A percentile compares a stretch with the other conserved stretches of the same genome.
These are phyloP conservation scores for Napeogenes inachia DNA, from an alignment of 2,888 invertebrate genomes.

Conservation along the genomic window DNA sequence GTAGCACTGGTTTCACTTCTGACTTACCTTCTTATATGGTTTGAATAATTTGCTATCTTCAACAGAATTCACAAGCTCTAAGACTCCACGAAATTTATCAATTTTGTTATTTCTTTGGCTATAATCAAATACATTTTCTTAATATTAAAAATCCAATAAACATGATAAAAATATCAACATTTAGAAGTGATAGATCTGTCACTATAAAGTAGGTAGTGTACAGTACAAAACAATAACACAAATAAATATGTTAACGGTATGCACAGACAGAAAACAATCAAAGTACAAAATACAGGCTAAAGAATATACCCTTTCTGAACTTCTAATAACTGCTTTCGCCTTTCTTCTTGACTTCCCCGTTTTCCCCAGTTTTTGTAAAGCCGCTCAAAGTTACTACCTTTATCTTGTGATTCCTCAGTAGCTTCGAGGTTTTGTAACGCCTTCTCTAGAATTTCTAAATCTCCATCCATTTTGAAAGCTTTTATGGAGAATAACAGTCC, in stretches of 20 bases:
- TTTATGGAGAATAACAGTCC: neutral
- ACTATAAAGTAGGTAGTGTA: too few species aligned
- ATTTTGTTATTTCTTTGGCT: constrained; percentile 68
- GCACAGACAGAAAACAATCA: neutral
- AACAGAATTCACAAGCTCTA: constrained; percentile 56
- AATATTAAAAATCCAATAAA: neutral
- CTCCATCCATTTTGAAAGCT: constrained; percentile 51
- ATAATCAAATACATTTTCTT: constrained; percentile 34
- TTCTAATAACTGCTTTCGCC: constrained; percentile 74
- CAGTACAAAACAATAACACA: neutral
- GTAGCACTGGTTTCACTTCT: neutral
- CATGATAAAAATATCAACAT: neutral
- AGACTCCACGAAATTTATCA: constrained; percentile 73
- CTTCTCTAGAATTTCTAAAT: constrained; percentile 46
- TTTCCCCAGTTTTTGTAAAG: constrained; percentile 66
- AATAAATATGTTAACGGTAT: neutral
- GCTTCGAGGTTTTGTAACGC: constrained; percentile 36
- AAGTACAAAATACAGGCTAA: neutral
- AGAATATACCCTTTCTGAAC: constrained; percentile 74
- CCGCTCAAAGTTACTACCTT: constrained; percentile 40
- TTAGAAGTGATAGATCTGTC: too few species aligned
- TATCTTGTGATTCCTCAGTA: constrained; percentile 30
- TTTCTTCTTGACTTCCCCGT: constrained; percentile 66
- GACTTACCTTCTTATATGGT: constrained; percentile 24
- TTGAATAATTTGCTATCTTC: constrained; percentile 30